A percentile compares a stretch with the other conserved stretches of the same genome.
Conservation (phyloP, 2,888 invertebrate genomes). For the Ennomos quercinarius region DNA sequence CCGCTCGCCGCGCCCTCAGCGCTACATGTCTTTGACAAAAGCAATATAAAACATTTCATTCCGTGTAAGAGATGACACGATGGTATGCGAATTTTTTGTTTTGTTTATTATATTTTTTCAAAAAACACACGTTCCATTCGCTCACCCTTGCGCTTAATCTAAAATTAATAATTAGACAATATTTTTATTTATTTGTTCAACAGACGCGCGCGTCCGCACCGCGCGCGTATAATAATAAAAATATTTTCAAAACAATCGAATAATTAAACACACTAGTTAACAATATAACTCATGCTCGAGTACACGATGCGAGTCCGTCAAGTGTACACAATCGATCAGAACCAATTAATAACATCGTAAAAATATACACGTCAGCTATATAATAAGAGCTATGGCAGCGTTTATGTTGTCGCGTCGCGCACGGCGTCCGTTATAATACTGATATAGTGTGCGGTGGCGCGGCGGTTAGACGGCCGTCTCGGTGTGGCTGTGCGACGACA, state of each 20-base stretch:
- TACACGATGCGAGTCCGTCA: slow-evolving; percentile 49
- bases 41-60: slow-evolving; percentile 84
- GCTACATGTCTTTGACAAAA: slow-evolving; percentile 74
- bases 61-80: slow-evolving; percentile 83
- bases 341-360: slow-evolving; percentile 68
- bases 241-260: slow-evolving; percentile 86
- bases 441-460: slow-evolving; percentile 46
- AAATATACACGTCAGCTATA: slow-evolving; percentile 67
- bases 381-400: slow-evolving; percentile 70
- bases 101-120: slow-evolving; percentile 61
- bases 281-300: slow-evolving; percentile 79
- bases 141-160: slow-evolving; percentile 84
- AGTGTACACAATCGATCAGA: slow-evolving; percentile 51
- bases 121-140: slow-evolving; percentile 83
- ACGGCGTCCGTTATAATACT: slow-evolving; percentile 56
- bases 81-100: slow-evolving; percentile 79
- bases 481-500: slow-evolving; percentile 97
- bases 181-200: slow-evolving; percentile 83
- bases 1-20: slow-evolving; percentile 49
- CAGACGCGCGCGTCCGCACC: slow-evolving; percentile 80
- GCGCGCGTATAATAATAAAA: slow-evolving; percentile 84
- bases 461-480: slow-evolving; percentile 94
- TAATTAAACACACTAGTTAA: slow-evolving; percentile 86
- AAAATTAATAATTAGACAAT: slow-evolving; percentile 86
- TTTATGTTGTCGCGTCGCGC: slow-evolving; percentile 53